These are phyloP conservation scores for Patagioenas fasciata DNA, from an alignment of 2,113 vertebrate species.

Conservation along the genomic window DNA sequence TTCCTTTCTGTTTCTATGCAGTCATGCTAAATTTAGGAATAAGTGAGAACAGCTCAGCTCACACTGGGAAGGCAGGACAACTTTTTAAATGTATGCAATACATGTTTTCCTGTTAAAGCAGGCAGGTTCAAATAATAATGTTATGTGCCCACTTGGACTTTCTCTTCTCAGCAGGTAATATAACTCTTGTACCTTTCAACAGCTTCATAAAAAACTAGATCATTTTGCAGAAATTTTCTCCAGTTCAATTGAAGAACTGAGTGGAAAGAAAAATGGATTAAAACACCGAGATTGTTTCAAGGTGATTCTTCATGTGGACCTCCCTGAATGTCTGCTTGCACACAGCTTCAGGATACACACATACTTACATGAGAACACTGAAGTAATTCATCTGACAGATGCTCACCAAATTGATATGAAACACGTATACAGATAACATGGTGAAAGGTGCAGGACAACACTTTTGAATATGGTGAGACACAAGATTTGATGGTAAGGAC, in stretches of 20 bases:
- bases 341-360: neutral
- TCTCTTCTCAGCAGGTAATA: neutral
- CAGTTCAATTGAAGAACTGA: neutral
- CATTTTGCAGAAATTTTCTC: neutral
- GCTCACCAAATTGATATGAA: neutral
- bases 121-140: neutral
- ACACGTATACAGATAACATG: neutral
- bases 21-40: slow-evolving; percentile 18
- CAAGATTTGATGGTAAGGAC: neutral
- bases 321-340: neutral
- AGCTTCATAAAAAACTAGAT: neutral
- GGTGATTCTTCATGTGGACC: neutral
- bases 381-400: neutral
- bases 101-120: neutral
- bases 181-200: neutral
- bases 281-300: neutral
- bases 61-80: neutral
- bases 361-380: neutral
- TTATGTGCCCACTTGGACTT: neutral
- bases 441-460: neutral
- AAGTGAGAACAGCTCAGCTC: neutral
- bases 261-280: neutral
- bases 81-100: neutral
- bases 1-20: slow-evolving; percentile 11
- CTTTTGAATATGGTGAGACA: neutral